A percentile compares a stretch with the other conserved stretches of the same genome.
Conservation (phyloP, 2,797 vertebrate species). For the Gobionotothen gibberifrons region DNA sequence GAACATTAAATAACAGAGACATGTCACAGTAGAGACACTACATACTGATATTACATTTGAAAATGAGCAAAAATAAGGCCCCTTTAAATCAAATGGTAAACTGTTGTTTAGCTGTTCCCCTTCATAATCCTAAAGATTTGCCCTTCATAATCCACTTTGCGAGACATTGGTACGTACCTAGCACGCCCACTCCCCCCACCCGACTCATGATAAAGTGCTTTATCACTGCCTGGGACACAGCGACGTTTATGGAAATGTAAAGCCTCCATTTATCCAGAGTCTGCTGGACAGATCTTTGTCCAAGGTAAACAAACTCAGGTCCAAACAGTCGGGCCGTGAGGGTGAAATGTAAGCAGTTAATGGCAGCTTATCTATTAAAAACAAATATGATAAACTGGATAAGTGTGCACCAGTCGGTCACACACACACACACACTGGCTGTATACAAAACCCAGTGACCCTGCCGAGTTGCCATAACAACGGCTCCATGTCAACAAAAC, state of each 20-base stretch:
- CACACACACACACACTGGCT: conserved; percentile 27
- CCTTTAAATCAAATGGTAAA: not conserved
- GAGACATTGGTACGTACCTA: conserved; percentile 50
- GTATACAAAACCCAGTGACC: conserved; percentile 66
- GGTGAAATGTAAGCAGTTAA: conserved; percentile 39
- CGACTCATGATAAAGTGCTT: conserved; percentile 61
- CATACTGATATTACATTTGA: no score
- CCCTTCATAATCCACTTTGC: conserved; percentile 46
- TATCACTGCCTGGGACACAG: conserved; percentile 49
- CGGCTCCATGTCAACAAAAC: conserved; percentile 74
- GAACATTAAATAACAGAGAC: no score
- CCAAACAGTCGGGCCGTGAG: conserved; percentile 19
- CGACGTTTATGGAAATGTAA: conserved; percentile 48
- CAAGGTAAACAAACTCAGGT: conserved; percentile 52
- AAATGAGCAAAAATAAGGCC: no score
- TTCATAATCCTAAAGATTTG: conserved; percentile 27
- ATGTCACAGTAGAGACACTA: no score
- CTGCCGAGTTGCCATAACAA: conserved; percentile 73
- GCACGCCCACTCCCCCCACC: conserved; percentile 38
- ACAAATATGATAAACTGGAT: conserved; percentile 62
- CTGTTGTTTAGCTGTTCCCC: not conserved
- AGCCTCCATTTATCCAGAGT: conserved; percentile 44
- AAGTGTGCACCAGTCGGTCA: conserved; percentile 36
- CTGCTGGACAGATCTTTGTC: conserved; percentile 49
- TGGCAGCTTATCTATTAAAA: conserved; percentile 51